Evolutionary conservation across 2,888 invertebrate species (phyloP).

Genomic region (Drosophila emarginata): DNA sequence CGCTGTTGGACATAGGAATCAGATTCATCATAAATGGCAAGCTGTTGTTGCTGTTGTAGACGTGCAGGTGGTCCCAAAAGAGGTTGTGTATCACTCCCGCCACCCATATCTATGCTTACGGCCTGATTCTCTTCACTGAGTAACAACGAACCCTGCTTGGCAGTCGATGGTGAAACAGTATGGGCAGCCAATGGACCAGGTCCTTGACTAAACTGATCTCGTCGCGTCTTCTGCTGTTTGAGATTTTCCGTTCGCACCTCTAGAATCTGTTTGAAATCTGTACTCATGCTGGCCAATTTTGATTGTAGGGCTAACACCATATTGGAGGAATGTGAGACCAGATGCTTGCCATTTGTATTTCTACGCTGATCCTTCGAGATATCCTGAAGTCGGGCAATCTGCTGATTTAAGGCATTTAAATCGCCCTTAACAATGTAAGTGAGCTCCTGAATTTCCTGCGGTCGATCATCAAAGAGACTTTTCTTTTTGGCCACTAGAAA

Average conservation of each 20-base stretch:
- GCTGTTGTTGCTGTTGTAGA: conserved; percentile 84
- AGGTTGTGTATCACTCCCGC: conserved; percentile 81
- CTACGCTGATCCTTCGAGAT: conserved; percentile 89
- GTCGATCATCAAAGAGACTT: conserved; percentile 97
- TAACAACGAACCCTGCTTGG: conserved; percentile 81
- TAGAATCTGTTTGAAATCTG: conserved; percentile 97
- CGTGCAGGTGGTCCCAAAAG: conserved; percentile 82
- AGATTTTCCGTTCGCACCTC: conserved; percentile 99
- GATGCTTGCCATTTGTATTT: conserved; percentile 87
- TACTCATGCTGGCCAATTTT: conserved; percentile 97
- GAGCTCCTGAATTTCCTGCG: conserved; percentile 97
- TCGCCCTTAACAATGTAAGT: conserved; percentile 99
- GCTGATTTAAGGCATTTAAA: conserved; percentile 95
- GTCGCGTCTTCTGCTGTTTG: conserved; percentile 95
- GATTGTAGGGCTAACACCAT: conserved; percentile 96
- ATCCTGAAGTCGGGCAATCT: conserved; percentile 95
- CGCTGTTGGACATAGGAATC: conserved; percentile 95
- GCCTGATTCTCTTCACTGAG: conserved; percentile 86
- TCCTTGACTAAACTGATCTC: conserved; percentile 91
- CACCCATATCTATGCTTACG: conserved; percentile 93
- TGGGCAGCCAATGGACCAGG: conserved; percentile 83
- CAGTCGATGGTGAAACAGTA: conserved; percentile 85
- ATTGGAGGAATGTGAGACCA: conserved; percentile 95
- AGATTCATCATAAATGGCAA: conserved; percentile 91
- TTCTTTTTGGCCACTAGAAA: conserved; percentile 96